Base-by-base conservation (phyloP, 2,888 invertebrate genomes). In the Cosmia trapezina region DNA sequence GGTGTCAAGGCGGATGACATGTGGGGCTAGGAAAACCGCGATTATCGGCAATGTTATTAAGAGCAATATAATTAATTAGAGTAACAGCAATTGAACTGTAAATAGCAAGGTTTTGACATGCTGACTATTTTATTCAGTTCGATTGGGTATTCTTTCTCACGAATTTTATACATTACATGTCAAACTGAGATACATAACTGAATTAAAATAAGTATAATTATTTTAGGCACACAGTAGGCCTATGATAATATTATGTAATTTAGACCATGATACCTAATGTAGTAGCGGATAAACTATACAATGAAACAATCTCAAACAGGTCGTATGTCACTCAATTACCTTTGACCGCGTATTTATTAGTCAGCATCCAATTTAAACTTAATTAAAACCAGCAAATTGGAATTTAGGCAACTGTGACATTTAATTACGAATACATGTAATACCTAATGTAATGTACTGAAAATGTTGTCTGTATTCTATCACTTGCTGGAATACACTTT, bases 11-110 rank as follows among this genome's bases (percentile, higher is more conserved):
- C 76, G 71, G 60, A 76, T 86, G 86, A 83, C 70, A 81, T 14
- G 84, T 84, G 43, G 73, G 88, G 90, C 91, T 83, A 84, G n/a
- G 70, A 84, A 78, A 85, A 51, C 4, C 37, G 87, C 85, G 85
- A 56, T 53, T 37, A 53, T 53, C 17, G 7, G 1, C 11, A 0
- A 11, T 1, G 7, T 28, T 37, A 54, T 53, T 64, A 79, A 4
- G 14, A 60, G n/a, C 11, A 22, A 53, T 47, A 17, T 51, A 22
- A 12, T 17, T 9, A 41, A 73, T 12, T 1, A n/a, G 7, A 33
- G 19, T 49, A 19, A 66, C 19, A 6, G 47, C 17, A 28, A 28
- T 49, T 19, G 0, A 28, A 37, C 19, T 19, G 22, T 47, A 45
- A 47, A 28, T 4, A 28, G 62, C 19, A 28, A 47, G 2, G 5